Base-by-base conservation (phyloP, 1,140 invertebrate species). In the Sarcophaga peregrina region DNA sequence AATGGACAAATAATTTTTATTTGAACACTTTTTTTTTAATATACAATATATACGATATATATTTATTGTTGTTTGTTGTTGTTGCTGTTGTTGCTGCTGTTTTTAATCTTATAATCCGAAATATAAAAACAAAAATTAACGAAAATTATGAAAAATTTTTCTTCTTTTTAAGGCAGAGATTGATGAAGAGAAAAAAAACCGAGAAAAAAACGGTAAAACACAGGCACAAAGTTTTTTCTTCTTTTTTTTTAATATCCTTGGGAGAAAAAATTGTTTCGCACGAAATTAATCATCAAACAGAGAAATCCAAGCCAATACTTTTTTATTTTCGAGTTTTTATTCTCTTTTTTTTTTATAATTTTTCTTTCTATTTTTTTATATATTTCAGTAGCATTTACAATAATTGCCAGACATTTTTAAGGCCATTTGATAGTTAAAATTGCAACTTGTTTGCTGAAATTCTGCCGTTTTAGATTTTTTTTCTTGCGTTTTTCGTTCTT, bases 341-440 rank as follows among this genome's bases (percentile, higher is more conserved):
- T 58, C 15, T 58, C n/a, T n/a, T n/a, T 20, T 68, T 20, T 62
- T 15, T 62, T 7, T 62, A 62, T 15, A n/a, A 7, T n/a, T 17
- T 68, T 15, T 68, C n/a, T n/a, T 58, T 58, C 13, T 58, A n/a
- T 68, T 68, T 68, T 10, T 17, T 68, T 68, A 37, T 68, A 37
- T 37, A 37, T 37, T 37, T 37, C 25, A 37, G 25, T 68, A 68
- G n/a, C n/a, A 68, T 9, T 68, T 68, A 68, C 62, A 68, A 78
- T 47, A 78, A 78, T 78, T 78, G 75, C 47, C 37, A 78, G 75
- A 78, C 75, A 52, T 50, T 78, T 78, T n/a, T 78, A 78, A 78
- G 75, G 75, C 75, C 75, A 78, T 78, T 78, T 78, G 25, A 48
- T 48, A 76, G 74, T 20, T 50, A 78, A 20, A 78, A 52, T 48